Conservation (phyloP, 1,140 invertebrate species). For the Mylabris phalerata region DNA sequence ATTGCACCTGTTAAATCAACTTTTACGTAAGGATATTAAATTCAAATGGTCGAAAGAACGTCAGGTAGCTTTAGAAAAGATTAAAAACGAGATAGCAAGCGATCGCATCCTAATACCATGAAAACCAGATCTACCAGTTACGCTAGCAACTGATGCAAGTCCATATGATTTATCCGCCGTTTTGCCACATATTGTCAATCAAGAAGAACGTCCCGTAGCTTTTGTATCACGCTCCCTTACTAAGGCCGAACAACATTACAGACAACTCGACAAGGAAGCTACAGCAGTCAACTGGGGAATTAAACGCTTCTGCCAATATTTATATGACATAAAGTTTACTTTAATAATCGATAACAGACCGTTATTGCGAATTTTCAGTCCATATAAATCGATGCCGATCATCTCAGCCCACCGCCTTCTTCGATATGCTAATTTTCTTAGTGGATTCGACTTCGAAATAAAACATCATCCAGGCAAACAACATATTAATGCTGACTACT, state of each 20-base stretch:
- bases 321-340: slow-evolving; percentile 42
- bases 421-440: slow-evolving; percentile 29
- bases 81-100: slow-evolving; percentile 28
- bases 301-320: slow-evolving; percentile 39
- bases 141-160: slow-evolving; percentile 9
- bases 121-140: slow-evolving; percentile 9
- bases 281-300: slow-evolving; percentile 23
- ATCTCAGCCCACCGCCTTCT: too few species aligned
- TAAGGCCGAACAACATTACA: slow-evolving; percentile 23
- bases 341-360: slow-evolving; percentile 46
- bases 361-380: slow-evolving; percentile 30
- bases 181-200: neutral
- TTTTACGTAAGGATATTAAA: slow-evolving; percentile 18
- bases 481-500: slow-evolving; percentile 24
- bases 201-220: slow-evolving; percentile 11
- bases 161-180: slow-evolving; percentile 11
- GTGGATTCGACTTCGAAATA: slow-evolving; percentile 29
- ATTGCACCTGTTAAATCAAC: slow-evolving; percentile 28
- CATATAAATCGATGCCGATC: too few species aligned
- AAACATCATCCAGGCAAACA: slow-evolving; percentile 10
- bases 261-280: slow-evolving; percentile 25
- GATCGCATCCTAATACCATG: slow-evolving; percentile 22
- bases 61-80: slow-evolving; percentile 23
- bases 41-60: slow-evolving; percentile 18
- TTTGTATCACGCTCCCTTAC: slow-evolving; percentile 21